Conservation (phyloP, 2,113 vertebrate species). For the Ptyas mucosa region DNA sequence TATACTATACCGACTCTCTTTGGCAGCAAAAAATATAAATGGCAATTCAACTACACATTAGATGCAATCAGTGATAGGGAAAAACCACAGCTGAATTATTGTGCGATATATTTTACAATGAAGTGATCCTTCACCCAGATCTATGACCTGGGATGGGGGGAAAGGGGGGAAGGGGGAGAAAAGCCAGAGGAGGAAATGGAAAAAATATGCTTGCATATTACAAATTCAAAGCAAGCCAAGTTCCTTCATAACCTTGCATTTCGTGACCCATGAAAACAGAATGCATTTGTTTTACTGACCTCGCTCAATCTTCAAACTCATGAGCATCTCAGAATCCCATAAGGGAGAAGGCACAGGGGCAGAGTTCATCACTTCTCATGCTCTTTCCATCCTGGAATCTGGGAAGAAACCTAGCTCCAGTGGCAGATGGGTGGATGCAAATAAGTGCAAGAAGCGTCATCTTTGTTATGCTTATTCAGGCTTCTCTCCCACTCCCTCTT, state of each 20-base stretch:
- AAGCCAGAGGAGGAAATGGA: neutral
- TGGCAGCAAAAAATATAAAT: neutral
- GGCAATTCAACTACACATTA: neutral
- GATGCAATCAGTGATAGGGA: neutral
- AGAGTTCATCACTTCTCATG: conserved; percentile 31
- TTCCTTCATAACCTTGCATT: neutral
- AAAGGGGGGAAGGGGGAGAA: neutral
- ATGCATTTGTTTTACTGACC: neutral
- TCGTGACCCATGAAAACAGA: conserved; percentile 4
- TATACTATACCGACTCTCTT: neutral
- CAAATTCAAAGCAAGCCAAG: neutral
- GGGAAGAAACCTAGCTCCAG: conserved; percentile 14
- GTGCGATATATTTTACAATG: neutral
- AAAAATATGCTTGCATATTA: neutral
- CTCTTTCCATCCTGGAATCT: conserved; percentile 20
- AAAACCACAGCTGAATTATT: neutral
- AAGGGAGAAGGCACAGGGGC: conserved; percentile 8
- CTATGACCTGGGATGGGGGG: neutral
- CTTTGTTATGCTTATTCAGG: neutral
- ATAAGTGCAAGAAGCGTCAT: neutral
- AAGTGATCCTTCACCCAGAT: neutral
- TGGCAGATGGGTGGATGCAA: neutral
- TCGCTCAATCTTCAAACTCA: neutral
- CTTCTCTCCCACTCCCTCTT: neutral
- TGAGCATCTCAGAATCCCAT: neutral